phyloP scores from a whole-genome alignment of 2,888 invertebrate genomes.

The Toxonevra muliebris region DNA sequence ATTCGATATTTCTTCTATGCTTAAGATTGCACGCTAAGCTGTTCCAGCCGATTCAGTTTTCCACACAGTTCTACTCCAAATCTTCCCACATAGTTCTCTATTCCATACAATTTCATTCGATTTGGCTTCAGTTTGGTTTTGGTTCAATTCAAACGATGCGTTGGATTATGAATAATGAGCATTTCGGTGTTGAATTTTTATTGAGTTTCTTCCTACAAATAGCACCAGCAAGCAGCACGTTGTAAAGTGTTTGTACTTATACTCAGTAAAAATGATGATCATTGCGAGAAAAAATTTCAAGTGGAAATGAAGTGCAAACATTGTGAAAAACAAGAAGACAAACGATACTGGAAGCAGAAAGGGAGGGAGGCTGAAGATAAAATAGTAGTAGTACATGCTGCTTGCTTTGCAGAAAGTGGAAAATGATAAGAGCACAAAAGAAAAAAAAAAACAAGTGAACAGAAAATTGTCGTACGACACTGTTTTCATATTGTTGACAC shows the following conservation, averaged over 20 bases:
- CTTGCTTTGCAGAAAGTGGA: neutral
- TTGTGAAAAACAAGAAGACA: neutral
- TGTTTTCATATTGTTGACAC: no score
- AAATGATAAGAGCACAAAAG: neutral
- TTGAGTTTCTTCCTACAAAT: neutral
- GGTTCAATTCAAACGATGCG: no score
- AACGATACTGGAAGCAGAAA: neutral
- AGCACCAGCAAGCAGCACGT: neutral
- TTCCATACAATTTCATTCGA: no score
- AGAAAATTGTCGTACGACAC: no score
- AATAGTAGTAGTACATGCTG: neutral
- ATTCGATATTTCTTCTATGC: no score
- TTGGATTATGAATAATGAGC: conserved; percentile 3
- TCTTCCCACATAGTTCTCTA: no score
- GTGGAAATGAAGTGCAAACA: conserved; percentile 16
- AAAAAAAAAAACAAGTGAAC: no score
- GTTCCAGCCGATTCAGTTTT: no score
- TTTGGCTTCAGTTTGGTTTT: no score
- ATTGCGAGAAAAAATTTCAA: conserved; percentile 10
- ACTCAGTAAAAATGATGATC: conserved; percentile 9
- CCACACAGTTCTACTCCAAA: no score
- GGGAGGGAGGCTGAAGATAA: neutral
- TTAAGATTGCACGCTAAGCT: no score
- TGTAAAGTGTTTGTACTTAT: neutral
- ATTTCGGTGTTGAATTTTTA: neutral